Evolutionary conservation across 2,113 vertebrate genomes (phyloP).

Genomic region (Poeciliopsis retropinna): DNA sequence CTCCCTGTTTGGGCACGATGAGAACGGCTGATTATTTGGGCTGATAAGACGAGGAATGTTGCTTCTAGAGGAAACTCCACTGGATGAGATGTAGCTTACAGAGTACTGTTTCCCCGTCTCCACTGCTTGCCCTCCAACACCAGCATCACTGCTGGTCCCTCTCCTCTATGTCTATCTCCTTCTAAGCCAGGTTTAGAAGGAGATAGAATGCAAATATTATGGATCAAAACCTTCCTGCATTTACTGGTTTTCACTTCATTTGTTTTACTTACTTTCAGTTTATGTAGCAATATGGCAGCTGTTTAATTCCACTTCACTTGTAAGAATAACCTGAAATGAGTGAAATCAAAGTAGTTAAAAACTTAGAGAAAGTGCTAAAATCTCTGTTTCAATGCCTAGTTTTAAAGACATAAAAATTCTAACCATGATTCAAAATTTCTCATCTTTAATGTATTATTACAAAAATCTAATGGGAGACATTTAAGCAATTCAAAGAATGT

Average conservation of each 20-base stretch:
- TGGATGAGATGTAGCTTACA: constrained; percentile 61
- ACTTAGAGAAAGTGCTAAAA: neutral
- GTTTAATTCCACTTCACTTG: neutral
- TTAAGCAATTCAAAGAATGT: neutral
- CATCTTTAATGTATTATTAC: neutral
- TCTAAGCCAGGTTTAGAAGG: neutral
- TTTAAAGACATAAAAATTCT: neutral
- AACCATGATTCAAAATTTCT: neutral
- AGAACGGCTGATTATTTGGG: constrained; percentile 73
- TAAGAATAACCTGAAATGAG: neutral
- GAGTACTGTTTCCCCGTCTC: constrained; percentile 46
- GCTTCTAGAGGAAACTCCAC: constrained; percentile 70
- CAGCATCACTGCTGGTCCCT: constrained; percentile 2
- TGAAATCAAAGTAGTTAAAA: neutral
- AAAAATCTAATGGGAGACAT: neutral
- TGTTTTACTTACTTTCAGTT: neutral
- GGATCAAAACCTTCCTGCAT: constrained; percentile 64
- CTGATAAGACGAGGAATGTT: constrained; percentile 77
- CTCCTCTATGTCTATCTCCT: constrained; percentile 24
- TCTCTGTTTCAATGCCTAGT: neutral
- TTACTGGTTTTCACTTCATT: neutral
- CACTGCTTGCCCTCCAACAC: constrained; percentile 38
- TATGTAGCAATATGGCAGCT: neutral
- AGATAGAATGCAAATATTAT: constrained; percentile 59
- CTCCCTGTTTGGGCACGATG: constrained; percentile 82